phyloP scores from a whole-genome alignment of 2,113 vertebrate species.

The Nematolebias whitei region DNA sequence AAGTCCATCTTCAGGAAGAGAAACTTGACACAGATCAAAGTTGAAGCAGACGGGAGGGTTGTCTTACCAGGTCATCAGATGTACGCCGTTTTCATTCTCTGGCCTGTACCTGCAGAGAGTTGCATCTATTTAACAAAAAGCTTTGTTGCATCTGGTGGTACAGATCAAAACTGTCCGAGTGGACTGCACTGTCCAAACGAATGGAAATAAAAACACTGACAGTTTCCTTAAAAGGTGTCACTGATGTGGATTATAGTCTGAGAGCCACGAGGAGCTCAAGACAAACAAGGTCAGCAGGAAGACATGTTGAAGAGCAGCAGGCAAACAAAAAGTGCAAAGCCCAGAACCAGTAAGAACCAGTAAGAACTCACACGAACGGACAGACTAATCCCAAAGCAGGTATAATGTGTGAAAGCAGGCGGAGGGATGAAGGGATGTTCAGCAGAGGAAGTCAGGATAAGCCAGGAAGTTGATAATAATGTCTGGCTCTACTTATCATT shows the following conservation, averaged over 20 bases:
- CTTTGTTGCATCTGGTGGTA: conserved; percentile 36
- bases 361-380: conserved; percentile 66
- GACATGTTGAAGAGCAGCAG: conserved; percentile 62
- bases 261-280: conserved; percentile 51
- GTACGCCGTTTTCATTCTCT: conserved; percentile 99
- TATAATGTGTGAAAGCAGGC: conserved; percentile 55
- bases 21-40: conserved; percentile 53
- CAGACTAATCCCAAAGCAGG: conserved; percentile 85
- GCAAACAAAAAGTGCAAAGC: conserved; percentile 69
- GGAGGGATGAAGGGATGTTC: conserved; percentile 32
- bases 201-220: conserved; percentile 17
- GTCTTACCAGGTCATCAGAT: conserved; percentile 99
- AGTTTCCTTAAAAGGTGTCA: conserved; percentile 53
- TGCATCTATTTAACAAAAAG: conserved; percentile 85
- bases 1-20: conserved; percentile 56
- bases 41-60: conserved; percentile 61
- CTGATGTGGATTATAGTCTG: conserved; percentile 66
- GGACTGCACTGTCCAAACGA: conserved; percentile 39
- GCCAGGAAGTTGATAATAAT: conserved; percentile 3
- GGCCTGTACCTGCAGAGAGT: conserved; percentile 99
- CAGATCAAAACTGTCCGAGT: conserved; percentile 33
- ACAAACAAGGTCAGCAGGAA: conserved; percentile 73
- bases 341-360: conserved; percentile 56
- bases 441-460: conserved; percentile 4
- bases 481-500: not conserved